Base-by-base conservation (phyloP, 2,113 vertebrate species). In the Indicator maculatus region DNA sequence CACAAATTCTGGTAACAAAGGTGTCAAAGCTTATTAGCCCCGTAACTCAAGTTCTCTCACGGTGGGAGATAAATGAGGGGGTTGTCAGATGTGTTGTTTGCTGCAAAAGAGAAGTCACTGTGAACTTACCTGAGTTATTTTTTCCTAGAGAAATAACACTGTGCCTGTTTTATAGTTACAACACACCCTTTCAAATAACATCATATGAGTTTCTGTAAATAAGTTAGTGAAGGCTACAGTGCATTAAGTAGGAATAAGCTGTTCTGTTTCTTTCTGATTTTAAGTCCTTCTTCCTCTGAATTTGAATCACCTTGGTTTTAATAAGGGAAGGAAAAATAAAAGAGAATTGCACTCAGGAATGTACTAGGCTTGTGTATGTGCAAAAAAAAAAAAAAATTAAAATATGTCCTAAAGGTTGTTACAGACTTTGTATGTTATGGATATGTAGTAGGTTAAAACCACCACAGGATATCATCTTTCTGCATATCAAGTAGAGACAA, bases 401-500 rank as follows among this genome's bases (percentile, higher is more conserved):
- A 89, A 83, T 16, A 71, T 93, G 36, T 41, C 80, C 77, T 81
- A 93, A 90, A 93, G 53, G 59, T 80, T 95, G 41, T 83, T 93
- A 66, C 67, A 92, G 77, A 52, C 30, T 90, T 94, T 82, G 72
- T 27, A 69, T 89, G 86, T 94, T 36, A 36, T 36, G 36, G 36
- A 36, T 36, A 36, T 36, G 36, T 36, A 8, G 36, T 36, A 36
- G 36, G 36, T 36, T 36, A 36, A 36, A 36, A 36, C 36, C 36
- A 36, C 36, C 36, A 36, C 36, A 36, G 36, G 36, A 36, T 80
- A 56, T 47, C 4, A 47, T 69, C 44, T 74, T 87, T 88, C 75
- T 77, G 73, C 41, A 86, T 80, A 44, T 5, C 86, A 61, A 87
- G 11, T 67, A 19, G 4, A 17, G 45, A 30, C 23, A 80, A 76